Evolutionary conservation across 2,888 invertebrate genomes (phyloP).

Genomic region (Slavum lentiscoides): DNA sequence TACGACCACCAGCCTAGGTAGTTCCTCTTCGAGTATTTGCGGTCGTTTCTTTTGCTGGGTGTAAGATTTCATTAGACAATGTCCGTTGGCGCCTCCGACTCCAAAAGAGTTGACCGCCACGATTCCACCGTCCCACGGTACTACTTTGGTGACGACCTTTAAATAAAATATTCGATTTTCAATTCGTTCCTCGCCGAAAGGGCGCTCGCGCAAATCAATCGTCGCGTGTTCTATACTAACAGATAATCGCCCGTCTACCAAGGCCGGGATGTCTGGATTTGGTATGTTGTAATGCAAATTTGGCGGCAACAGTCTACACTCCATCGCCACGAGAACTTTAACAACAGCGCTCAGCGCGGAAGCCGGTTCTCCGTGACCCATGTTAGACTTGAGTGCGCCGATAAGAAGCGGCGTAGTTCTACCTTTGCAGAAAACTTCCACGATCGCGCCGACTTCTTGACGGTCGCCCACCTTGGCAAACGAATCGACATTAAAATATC

Average conservation of each 20-base stretch:
- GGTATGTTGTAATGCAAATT: constrained; percentile 88
- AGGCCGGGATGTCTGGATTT: constrained; percentile 86
- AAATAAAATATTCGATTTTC: neutral
- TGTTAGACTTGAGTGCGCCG: constrained; percentile 97
- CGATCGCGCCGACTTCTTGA: constrained; percentile 93
- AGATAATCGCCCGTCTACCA: constrained; percentile 83
- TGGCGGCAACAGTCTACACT: constrained; percentile 83
- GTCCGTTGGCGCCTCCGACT: constrained; percentile 55
- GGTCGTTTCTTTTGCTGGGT: constrained; percentile 57
- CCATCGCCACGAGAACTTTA: constrained; percentile 93
- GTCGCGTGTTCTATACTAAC: constrained; percentile 59
- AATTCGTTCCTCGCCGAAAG: neutral
- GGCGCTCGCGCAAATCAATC: too few relatives aligned
- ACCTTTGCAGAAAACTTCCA: constrained; percentile 77
- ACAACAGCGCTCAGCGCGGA: constrained; percentile 89
- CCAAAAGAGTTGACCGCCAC: constrained; percentile 56
- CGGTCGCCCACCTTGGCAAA: constrained; percentile 81
- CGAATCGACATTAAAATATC: too few relatives aligned
- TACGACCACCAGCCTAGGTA: constrained; percentile 59
- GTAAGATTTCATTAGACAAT: constrained; percentile 53
- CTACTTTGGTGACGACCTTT: constrained; percentile 53
- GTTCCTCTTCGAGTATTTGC: constrained; percentile 56
- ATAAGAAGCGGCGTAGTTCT: constrained; percentile 79
- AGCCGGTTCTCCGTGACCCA: constrained; percentile 97
- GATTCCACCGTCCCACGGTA: constrained; percentile 54